Conservation (phyloP, 1,140 invertebrate species). For the Bombus waltoni region DNA sequence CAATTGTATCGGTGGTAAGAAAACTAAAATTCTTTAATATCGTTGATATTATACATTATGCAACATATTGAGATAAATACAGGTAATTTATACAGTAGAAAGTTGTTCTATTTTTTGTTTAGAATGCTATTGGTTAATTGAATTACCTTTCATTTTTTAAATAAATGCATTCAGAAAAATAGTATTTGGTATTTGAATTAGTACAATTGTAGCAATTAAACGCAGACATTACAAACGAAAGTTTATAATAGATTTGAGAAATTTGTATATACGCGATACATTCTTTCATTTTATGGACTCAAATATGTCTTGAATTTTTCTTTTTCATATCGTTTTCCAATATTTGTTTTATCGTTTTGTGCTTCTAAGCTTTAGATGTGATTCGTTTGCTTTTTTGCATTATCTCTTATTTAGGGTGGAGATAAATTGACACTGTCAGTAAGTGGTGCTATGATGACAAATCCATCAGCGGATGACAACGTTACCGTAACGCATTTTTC, state of each 20-base stretch:
- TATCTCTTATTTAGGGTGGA: slow-evolving; percentile 84
- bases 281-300: not conserved
- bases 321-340: not conserved
- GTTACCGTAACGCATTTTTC: slow-evolving; percentile 82
- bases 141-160: slow-evolving; percentile 4
- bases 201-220: not conserved
- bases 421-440: slow-evolving; percentile 89
- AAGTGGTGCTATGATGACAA: slow-evolving; percentile 75
- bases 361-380: slow-evolving; percentile 70
- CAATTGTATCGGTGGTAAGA: slow-evolving; percentile 90
- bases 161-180: not conserved
- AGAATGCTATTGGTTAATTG: slow-evolving; percentile 16
- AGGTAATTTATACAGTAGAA: not conserved
- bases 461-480: slow-evolving; percentile 75
- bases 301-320: not conserved
- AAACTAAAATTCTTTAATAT: not conserved
- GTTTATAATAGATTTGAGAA: not conserved
- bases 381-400: slow-evolving; percentile 76
- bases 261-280: not conserved
- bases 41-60: not conserved
- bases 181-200: not conserved
- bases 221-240: not conserved
- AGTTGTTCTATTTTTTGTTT: not conserved
- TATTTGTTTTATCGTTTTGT: slow-evolving; percentile 43
- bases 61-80: not conserved